Evolutionary conservation across 2,797 vertebrate species (phyloP), one percentile per base, ranked within the genome.

Genomic region (Eidolon dupreanum): DNA sequence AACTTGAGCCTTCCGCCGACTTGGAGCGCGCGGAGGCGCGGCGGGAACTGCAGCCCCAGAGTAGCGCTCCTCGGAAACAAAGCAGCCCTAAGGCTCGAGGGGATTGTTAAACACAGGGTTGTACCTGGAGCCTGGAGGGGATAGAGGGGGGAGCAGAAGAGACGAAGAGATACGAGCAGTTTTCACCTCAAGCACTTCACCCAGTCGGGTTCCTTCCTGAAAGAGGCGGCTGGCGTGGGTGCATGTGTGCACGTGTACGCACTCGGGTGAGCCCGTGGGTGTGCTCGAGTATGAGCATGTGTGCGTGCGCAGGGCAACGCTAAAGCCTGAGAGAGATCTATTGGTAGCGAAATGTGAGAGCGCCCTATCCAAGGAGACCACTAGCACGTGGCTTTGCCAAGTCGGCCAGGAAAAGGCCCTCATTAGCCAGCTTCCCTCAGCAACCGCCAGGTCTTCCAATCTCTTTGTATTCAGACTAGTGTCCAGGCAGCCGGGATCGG

Each of bases 1-100:
- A 59, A 49, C 36, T 11, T 0, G 24, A 0, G 19, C 46, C 1
- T 0, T 19, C 65, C 0, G 53, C 5, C 0, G 1, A 17, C 85
- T 31, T 6, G 85, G 31, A 41, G 8, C 12, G n/a, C 12, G 31
- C 55, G 43, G 19, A 16, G 53, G 68, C 15, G 17, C 12, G 0
- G 22, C 9, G 6, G 28, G 78, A 49, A 16, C 26, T 1, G 15
- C 46, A 19, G 63, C n/a, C 16, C 5, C 22, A 2, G 20, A 43
- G 33, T 24, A 2, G 7, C 1, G 51, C 51, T 70, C 31, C 26
- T 75, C 12, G 2, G 2, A 57, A 83, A 53, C 46, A n/a, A 77
- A 92, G 68, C 74, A 10, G 12, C 20, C n/a, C 0, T 24, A 24
- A 16, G 57, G 26, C 17, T 38, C n/a, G 53, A 5, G 26, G 9